phyloP scores from a whole-genome alignment of 2,113 vertebrate species.

The Noturus placidus region DNA sequence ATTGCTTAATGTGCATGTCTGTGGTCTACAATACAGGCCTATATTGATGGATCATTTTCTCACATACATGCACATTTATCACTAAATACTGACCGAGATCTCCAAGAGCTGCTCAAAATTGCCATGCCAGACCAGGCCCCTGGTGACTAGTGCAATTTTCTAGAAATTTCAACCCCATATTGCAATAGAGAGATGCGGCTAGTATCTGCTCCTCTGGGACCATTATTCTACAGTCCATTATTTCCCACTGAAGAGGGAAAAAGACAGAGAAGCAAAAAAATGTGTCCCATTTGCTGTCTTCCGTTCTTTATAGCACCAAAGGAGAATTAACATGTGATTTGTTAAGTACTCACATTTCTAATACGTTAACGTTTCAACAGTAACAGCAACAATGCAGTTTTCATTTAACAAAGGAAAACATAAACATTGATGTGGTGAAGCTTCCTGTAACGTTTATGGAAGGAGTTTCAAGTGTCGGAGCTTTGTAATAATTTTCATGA shows the following conservation, averaged over 20 bases:
- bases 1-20: not conserved
- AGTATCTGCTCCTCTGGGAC: constrained; percentile 25
- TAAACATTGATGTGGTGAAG: not conserved
- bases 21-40: not conserved
- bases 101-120: not conserved
- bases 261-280: not conserved
- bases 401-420: not conserved
- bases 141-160: constrained; percentile 28
- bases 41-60: constrained; percentile 11
- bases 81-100: constrained; percentile 1
- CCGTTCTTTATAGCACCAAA: not conserved
- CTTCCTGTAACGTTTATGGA: not conserved
- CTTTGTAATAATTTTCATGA: not conserved
- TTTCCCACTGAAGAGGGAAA: constrained; percentile 16
- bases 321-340: not conserved
- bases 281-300: not conserved
- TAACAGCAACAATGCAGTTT: not conserved
- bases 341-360: not conserved
- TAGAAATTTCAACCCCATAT: constrained; percentile 4
- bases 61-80: not conserved
- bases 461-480: not conserved
- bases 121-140: not conserved
- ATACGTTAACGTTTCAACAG: not conserved
- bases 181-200: not conserved
- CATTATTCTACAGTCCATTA: constrained; percentile 9